Evolutionary conservation across 2,888 invertebrate genomes (phyloP).

Genomic region (Aproaerema taeniolella): DNA sequence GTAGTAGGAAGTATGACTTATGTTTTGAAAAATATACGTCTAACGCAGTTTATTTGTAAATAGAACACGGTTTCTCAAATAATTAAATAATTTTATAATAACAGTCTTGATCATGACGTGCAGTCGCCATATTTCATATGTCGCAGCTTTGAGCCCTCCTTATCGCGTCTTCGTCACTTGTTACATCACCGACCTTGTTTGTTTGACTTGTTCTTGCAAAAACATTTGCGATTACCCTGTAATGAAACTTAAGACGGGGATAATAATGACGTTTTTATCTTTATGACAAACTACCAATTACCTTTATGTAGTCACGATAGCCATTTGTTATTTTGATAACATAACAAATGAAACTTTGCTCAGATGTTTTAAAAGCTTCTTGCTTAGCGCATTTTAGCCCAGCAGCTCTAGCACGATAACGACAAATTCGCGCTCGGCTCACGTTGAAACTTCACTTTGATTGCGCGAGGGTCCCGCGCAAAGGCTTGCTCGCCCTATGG

Average conservation of each 20-base stretch:
- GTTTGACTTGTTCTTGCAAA: conserved; percentile 47
- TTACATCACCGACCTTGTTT: conserved; percentile 73
- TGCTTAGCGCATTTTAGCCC: too few relatives aligned
- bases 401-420: too few relatives aligned
- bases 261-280: background rate
- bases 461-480: too few relatives aligned
- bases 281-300: too few relatives aligned
- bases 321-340: too few relatives aligned
- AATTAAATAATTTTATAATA: conserved; percentile 28
- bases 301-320: too few relatives aligned
- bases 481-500: too few relatives aligned
- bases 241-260: background rate
- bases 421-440: too few relatives aligned
- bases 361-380: too few relatives aligned
- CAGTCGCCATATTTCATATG: conserved; percentile 25
- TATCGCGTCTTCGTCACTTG: conserved; percentile 54
- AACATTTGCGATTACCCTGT: conserved; percentile 11
- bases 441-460: too few relatives aligned
- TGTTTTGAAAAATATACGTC: conserved; percentile 12
- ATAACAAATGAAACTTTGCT: too few relatives aligned
- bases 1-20: background rate
- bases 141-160: conserved; percentile 41
- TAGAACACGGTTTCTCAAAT: conserved; percentile 22
- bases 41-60: conserved; percentile 22
- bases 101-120: conserved; percentile 36